Conservation (phyloP, 2,113 vertebrate genomes). For the Rhadina sibilatrix region DNA sequence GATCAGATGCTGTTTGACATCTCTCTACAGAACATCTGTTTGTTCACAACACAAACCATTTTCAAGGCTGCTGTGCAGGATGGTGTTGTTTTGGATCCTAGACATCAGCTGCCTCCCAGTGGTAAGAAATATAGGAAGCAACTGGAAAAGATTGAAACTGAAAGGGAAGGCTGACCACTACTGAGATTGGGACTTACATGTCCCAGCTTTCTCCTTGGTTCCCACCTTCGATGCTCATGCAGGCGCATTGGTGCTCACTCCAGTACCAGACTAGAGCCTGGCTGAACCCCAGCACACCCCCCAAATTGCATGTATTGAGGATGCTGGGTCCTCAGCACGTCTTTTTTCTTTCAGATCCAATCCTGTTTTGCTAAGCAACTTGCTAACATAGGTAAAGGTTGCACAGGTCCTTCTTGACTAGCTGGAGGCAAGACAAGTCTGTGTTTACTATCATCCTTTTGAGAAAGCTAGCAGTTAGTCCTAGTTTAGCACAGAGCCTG, state of each 20-base stretch:
- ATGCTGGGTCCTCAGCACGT: neutral
- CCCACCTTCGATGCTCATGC: neutral
- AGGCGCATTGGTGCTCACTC: neutral
- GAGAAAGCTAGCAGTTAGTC: neutral
- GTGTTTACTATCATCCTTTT: neutral
- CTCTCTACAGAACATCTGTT: neutral
- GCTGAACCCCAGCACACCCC: neutral
- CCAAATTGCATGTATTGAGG: rapidly evolving
- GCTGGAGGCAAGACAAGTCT: neutral
- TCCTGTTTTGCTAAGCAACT: neutral
- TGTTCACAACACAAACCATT: neutral
- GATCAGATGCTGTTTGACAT: neutral
- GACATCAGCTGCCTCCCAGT: conserved; percentile 17
- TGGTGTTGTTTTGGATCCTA: neutral
- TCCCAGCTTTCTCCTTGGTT: neutral
- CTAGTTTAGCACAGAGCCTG: neutral
- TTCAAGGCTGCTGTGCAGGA: neutral
- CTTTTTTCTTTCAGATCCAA: neutral
- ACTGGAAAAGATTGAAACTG: neutral
- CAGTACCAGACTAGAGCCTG: neutral
- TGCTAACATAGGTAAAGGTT: neutral
- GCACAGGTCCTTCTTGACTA: neutral
- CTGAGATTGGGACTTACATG: neutral
- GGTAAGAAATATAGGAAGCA: neutral
- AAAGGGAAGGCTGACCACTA: neutral